A percentile compares a stretch with the other conserved stretches of the same genome.
These are phyloP conservation scores for Thripadectes ignobilis DNA, from an alignment of 2,797 vertebrate species.

Conservation along the genomic window DNA sequence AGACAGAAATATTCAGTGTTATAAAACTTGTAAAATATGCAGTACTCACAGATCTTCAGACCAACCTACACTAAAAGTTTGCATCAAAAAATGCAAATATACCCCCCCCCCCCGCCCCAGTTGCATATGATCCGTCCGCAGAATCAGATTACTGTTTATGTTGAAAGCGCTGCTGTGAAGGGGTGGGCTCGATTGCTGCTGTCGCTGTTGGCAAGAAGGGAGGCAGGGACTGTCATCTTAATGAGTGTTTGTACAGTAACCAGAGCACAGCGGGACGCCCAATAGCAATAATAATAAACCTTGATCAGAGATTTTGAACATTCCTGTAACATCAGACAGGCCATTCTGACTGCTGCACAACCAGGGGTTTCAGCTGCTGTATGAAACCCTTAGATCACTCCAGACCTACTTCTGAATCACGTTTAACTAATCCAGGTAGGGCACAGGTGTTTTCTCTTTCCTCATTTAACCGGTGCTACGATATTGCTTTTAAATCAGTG, in stretches of 20 bases:
- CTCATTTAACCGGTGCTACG: not conserved
- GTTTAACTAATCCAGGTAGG: not conserved
- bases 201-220: not conserved
- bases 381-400: not conserved
- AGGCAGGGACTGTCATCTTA: not conserved
- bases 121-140: not conserved
- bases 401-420: not conserved
- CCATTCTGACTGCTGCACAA: not conserved
- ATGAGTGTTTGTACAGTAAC: conserved; percentile 9
- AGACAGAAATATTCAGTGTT: not conserved
- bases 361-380: not conserved
- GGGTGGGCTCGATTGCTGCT: not conserved
- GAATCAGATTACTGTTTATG: not conserved
- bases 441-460: not conserved
- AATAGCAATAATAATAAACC: not conserved
- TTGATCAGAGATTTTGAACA: conserved; percentile 30
- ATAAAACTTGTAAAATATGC: not conserved
- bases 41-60: not conserved
- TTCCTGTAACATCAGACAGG: not conserved
- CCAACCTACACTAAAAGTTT: not conserved
- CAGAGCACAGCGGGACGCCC: not conserved
- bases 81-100: not conserved
- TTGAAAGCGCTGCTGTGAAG: not conserved
- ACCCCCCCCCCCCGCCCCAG: too few species aligned
- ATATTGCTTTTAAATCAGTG: not conserved